Evolutionary conservation across 30 jellyfish, hydroid and myxozoan species (phyloP), one percentile per base, ranked within the genome.

Genomic region (Haliclystus octoradiatus): DNA sequence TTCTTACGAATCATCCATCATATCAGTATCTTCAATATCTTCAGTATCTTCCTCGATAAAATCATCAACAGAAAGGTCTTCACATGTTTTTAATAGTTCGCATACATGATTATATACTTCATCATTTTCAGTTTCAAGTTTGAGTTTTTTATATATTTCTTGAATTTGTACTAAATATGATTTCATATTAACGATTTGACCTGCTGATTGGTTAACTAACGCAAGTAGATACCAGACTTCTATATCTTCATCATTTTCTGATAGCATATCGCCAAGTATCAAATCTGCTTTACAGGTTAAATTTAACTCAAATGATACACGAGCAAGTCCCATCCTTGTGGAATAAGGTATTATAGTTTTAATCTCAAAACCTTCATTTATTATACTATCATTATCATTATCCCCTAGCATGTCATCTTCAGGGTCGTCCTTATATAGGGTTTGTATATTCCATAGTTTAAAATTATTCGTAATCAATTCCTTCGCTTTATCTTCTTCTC

Each of bases 141-240:
- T 88, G 62, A 65, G 72, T 62, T 76, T 82, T 62, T 77, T 88
- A 72, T 57, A 65, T n/a, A 91, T 50, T 49, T 91, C 94, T 40
- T 30, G 50, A 4, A 94, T 94, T 57, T 82, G 76, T 24, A 35
- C 79, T 66, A 91, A 69, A 63, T 75, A 82, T 65, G 74, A 62
- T 49, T 67, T 71, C 2, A 94, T 82, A 63, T 78, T 91, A 24
- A 66, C 78, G 30, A 62, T 49, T 28, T 82, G 87, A 23, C 77
- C 79, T 50, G 63, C 65, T 30, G 82, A 33, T 47, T 19, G 66
- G 34, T 74, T 70, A 26, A 82, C 78, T 63, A 79, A 68, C 24
- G 95, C 99, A 28, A 76, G 70, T 73, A 83, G 73, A 64, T 91
- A 82, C 95, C 95, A 82, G 1, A 83, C 75, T 50, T 92, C 84